phyloP scores from a whole-genome alignment of 2,113 vertebrate genomes.

The Raja brachyura region DNA sequence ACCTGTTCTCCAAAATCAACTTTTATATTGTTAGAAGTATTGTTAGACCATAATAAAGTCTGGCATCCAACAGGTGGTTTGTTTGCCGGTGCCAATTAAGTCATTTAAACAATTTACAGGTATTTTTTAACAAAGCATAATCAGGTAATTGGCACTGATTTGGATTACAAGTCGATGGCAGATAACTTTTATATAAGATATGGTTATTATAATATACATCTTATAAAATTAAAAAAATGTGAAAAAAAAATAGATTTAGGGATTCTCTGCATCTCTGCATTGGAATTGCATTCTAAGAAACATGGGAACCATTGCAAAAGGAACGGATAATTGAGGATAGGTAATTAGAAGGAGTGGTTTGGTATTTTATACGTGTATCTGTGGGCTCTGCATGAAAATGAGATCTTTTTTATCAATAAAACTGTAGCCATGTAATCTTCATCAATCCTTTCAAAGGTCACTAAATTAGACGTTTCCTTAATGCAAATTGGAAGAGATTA shows the following conservation, averaged over 20 bases:
- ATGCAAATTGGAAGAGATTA: neutral
- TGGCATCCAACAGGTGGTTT: conserved; percentile 5
- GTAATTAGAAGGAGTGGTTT: neutral
- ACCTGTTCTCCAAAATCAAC: neutral
- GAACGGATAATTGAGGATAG: neutral
- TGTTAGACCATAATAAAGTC: no score
- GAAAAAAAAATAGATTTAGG: neutral
- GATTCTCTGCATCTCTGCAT: neutral
- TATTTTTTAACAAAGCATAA: neutral
- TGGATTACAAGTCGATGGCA: neutral
- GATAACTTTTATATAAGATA: neutral
- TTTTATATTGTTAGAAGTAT: neutral
- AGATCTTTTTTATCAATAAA: neutral
- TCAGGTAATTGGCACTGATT: neutral
- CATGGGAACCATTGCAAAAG: neutral
- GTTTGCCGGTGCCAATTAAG: neutral
- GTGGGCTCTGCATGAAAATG: neutral
- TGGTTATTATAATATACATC: no score
- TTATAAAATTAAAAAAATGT: no score
- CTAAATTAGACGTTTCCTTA: neutral
- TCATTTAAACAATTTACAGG: conserved; percentile 4
- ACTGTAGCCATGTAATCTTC: neutral
- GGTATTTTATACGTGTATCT: neutral
- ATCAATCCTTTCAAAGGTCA: neutral
- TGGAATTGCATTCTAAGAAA: neutral